Evolutionary conservation across 2,797 vertebrate species (phyloP), one percentile per base, ranked within the genome.

Genomic region (Propithecus perrieri): DNA sequence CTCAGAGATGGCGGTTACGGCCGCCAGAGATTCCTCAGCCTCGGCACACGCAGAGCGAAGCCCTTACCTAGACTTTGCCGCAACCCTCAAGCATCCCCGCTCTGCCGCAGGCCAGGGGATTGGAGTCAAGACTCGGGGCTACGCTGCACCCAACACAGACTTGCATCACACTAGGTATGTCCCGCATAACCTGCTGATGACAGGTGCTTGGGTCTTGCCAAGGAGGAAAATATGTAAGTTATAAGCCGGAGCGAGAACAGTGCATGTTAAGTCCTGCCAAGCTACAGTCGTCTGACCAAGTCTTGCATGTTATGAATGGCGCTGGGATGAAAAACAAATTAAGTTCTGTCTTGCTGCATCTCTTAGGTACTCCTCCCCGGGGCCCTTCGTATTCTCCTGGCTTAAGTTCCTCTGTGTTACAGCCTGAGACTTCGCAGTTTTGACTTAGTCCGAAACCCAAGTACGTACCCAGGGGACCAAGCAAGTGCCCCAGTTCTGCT

Each of bases 191-290:
- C 80, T 63, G 59, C 92, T 85, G 91, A 94, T 24, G 78, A 61
- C 59, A 80, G 90, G 63, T 18, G 87, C 86, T 63, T 38, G 41
- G 57, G 53, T 67, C 87, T 94, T 80, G 88, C 95, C 94, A 79
- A 41, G 41, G 46, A 46, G 76, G 80, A 59, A 84, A 83, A 46
- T 43, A 91, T 67, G 84, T 75, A 91, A 91, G 96, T 96, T 85
- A 48, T 48, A 85, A 94, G 33, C 85, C 78, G 67, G 48, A 92
- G 85, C 24, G 86, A 95, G 89, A 71, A 8, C 41, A 5, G 76
- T 18, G 38, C 91, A 0, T 95, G 94, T 95, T 55, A 76, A 85
- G 46, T 94, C 95, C 75, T 95, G 97, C 89, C 74, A 55, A 61
- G 55, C 43, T 61, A 2, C 61, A 79, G 61, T 72, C 22, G 6